Conservation (phyloP, 2,113 vertebrate species). For the Dicrurus megarhynchus region DNA sequence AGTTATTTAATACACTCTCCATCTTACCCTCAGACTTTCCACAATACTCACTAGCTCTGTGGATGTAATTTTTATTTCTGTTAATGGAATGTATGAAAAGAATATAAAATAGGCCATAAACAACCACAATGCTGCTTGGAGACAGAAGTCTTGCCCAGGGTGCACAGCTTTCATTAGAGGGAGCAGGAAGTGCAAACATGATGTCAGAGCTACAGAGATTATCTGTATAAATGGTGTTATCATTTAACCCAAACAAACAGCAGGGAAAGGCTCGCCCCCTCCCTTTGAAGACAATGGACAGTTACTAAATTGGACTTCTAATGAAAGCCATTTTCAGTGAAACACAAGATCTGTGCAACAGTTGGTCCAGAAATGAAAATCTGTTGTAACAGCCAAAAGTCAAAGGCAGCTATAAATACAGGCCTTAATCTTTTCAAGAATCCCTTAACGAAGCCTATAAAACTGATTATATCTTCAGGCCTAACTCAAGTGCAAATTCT, state of each 20-base stretch:
- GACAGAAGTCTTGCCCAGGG: neutral
- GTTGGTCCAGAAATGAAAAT: conserved; percentile 24
- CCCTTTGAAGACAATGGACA: conserved; percentile 16
- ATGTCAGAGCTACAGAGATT: conserved; percentile 21
- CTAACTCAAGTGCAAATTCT: conserved; percentile 22
- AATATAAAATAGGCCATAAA: conserved; percentile 16
- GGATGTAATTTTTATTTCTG: conserved; percentile 7
- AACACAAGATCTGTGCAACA: neutral
- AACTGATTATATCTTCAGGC: conserved; percentile 44
- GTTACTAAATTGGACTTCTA: conserved; percentile 1
- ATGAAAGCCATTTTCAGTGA: conserved; percentile 26
- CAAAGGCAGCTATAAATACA: conserved; percentile 55
- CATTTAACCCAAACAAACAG: conserved; percentile 44
- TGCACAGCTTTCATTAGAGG: neutral
- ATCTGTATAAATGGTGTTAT: conserved; percentile 40
- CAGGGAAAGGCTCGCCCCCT: neutral
- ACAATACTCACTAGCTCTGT: neutral
- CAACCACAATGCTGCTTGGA: neutral
- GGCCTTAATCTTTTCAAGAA: conserved; percentile 24
- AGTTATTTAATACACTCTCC: neutral
- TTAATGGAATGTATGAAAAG: neutral
- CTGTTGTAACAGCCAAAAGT: conserved; percentile 45
- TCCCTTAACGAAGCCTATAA: conserved; percentile 44
- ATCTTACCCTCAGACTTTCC: neutral
- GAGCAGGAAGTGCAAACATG: conserved; percentile 31